Conservation (phyloP, 2,113 vertebrate species). For the Cygnus buccinator region DNA sequence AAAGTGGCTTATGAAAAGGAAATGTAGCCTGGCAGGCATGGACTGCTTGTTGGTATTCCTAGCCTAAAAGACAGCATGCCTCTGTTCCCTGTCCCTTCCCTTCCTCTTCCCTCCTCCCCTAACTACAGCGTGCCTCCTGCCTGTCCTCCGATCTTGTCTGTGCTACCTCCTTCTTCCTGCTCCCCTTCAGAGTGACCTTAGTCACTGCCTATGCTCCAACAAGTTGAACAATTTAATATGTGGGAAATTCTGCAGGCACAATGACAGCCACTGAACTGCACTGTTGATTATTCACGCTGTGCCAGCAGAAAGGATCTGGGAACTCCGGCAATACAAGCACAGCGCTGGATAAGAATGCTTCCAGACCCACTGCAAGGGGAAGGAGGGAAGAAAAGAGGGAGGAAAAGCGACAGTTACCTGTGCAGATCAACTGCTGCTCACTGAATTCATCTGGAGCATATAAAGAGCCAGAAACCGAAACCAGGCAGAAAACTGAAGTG, state of each 20-base stretch:
- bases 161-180: not conserved
- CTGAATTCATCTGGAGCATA: not conserved
- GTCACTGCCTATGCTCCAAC: not conserved
- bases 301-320: conserved; percentile 10
- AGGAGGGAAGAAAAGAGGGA: not conserved
- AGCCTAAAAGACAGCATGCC: not conserved
- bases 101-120: not conserved
- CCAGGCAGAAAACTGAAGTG: not conserved
- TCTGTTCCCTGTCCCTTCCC: conserved; percentile 19
- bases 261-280: not conserved
- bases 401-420: not conserved
- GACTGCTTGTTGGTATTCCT: conserved; percentile 24
- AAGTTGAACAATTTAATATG: conserved; percentile 48
- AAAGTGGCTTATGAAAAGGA: conserved; percentile 55
- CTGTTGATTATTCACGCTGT: conserved; percentile 44
- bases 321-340: not conserved
- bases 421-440: not conserved
- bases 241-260: conserved; percentile 54
- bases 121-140: not conserved
- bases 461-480: conserved; percentile 1
- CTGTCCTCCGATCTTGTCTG: not conserved
- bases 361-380: not conserved
- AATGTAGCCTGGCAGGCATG: conserved; percentile 41
- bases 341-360: conserved; percentile 9
- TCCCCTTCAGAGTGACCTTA: conserved; percentile 39